Evolutionary conservation across 1,140 invertebrate species (phyloP).

Genomic region (Lethrus apterus): DNA sequence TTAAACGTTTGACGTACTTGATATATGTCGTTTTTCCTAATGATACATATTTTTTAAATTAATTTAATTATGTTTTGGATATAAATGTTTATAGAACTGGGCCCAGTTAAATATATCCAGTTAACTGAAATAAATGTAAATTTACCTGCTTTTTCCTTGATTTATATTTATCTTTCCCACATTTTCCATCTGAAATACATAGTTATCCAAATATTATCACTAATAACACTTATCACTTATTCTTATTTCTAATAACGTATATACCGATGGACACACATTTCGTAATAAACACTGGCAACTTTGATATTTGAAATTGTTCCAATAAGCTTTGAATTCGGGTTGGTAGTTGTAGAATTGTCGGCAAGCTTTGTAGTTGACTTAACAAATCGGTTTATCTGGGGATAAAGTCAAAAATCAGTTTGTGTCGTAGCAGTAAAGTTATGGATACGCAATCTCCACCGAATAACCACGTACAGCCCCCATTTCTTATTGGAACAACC

Average conservation of each 20-base stretch:
- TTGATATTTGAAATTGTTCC: slow-evolving; percentile 7
- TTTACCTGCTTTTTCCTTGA: too few relatives aligned
- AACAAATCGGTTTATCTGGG: slow-evolving; percentile 19
- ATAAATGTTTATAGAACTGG: too few relatives aligned
- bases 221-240: neutral
- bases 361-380: slow-evolving; percentile 14
- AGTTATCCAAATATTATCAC: neutral
- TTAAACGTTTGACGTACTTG: slow-evolving; percentile 4
- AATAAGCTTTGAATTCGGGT: neutral
- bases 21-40: too few relatives aligned
- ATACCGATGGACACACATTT: slow-evolving; percentile 5
- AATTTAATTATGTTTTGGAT: too few relatives aligned
- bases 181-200: too few relatives aligned
- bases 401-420: slow-evolving; percentile 19
- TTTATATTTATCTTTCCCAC: too few relatives aligned
- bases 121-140: too few relatives aligned
- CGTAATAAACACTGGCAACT: neutral
- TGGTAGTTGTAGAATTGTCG: slow-evolving; percentile 9
- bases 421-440: slow-evolving; percentile 11
- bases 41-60: too few relatives aligned
- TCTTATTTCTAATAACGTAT: neutral
- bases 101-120: too few relatives aligned
- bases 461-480: slow-evolving; percentile 8
- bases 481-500: slow-evolving; percentile 3
- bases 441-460: slow-evolving; percentile 15